Conservation (phyloP, 2,113 vertebrate species). For the Rana temporaria region DNA sequence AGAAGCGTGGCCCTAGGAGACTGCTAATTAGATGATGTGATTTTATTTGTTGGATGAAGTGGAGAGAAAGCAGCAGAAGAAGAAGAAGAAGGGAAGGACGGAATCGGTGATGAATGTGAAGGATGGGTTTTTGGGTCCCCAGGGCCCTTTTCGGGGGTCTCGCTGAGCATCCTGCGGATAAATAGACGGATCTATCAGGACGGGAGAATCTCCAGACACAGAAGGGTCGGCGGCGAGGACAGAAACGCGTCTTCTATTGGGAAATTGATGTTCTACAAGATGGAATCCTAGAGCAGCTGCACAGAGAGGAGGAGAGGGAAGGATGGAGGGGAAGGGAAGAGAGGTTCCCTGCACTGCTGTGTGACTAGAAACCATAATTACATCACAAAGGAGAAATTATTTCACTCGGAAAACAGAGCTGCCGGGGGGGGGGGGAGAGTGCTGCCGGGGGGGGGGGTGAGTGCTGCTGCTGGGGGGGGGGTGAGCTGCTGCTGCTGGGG, state of each 20-base stretch:
- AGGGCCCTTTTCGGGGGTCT: constrained; percentile 13
- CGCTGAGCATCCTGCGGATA: constrained; percentile 26
- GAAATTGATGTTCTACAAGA: constrained; percentile 32
- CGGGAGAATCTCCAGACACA: background rate
- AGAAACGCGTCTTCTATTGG: constrained; percentile 19
- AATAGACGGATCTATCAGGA: background rate
- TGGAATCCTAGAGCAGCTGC: constrained; percentile 49
- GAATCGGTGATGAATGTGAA: background rate
- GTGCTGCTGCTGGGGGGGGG: too few species aligned
- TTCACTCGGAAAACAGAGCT: constrained; percentile 63
- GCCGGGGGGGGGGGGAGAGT: background rate
- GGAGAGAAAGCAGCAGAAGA: background rate
- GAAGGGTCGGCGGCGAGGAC: background rate
- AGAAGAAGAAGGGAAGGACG: background rate
- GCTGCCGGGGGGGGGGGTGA: too few species aligned
- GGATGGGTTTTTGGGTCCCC: background rate
- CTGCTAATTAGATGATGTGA: constrained; percentile 41
- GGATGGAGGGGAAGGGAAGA: constrained; percentile 45
- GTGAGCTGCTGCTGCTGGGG: too few species aligned
- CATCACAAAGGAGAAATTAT: constrained; percentile 62
- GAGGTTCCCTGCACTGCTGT: constrained; percentile 79
- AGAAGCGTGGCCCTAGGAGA: background rate
- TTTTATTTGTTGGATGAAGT: constrained; percentile 38
- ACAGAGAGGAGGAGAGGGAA: constrained; percentile 42
- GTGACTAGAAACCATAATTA: constrained; percentile 83